phyloP scores from a whole-genome alignment of 2,888 invertebrate genomes.

The Smittia sp. region DNA sequence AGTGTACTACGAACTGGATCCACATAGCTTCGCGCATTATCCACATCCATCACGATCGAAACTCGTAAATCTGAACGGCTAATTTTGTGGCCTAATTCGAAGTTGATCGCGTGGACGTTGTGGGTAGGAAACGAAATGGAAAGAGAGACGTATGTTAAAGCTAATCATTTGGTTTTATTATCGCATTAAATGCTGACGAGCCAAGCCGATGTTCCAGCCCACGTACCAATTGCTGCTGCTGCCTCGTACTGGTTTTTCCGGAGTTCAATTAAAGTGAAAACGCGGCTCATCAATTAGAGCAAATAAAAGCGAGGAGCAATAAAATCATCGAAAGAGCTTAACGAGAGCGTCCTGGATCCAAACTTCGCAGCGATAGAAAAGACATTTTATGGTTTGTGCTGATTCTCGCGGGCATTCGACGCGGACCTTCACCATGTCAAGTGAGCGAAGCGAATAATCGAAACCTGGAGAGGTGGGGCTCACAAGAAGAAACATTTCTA shows the following conservation, averaged over 20 bases:
- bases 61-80: background rate
- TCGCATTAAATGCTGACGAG: background rate
- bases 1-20: background rate
- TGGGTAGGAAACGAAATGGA: background rate
- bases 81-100: conserved; percentile 6
- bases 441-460: background rate
- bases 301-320: background rate
- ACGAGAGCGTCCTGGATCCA: background rate
- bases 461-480: no score
- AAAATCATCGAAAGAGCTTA: background rate
- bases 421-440: background rate
- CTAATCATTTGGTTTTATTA: background rate
- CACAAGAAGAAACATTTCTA: no score
- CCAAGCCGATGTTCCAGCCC: no score
- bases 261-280: conserved; percentile 39
- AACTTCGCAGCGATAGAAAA: no score
- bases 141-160: background rate
- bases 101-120: background rate
- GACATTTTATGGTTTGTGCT: background rate
- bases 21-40: conserved; percentile 6
- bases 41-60: background rate
- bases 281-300: background rate
- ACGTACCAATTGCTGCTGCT: no score
- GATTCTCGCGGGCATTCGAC: background rate
- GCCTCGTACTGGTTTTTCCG: background rate